A percentile compares a stretch with the other conserved stretches of the same genome.
Conservation (phyloP, 2,888 invertebrate genomes). For the Noctuana brunneofusca region DNA sequence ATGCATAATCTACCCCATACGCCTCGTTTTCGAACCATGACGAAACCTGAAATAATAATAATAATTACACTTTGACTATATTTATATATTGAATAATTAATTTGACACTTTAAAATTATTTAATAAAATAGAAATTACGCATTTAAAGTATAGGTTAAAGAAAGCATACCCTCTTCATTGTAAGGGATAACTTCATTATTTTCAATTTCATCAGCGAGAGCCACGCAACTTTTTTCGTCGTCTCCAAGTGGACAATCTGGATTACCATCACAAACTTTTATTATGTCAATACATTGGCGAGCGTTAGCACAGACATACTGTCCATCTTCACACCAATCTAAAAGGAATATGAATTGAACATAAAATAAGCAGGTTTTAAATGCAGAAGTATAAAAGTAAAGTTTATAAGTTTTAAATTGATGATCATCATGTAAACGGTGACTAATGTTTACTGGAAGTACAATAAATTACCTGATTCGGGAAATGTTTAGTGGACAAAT, state of each 20-base stretch:
- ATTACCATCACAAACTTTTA: conserved; percentile 87
- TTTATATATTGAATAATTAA: too few relatives aligned
- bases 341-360: conserved; percentile 32
- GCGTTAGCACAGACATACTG: conserved; percentile 90
- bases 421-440: too few relatives aligned
- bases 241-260: conserved; percentile 89
- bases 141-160: not conserved
- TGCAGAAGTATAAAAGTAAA: too few relatives aligned
- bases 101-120: too few relatives aligned
- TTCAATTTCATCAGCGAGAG: conserved; percentile 81
- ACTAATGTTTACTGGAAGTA: too few relatives aligned
- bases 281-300: conserved; percentile 85
- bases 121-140: too few relatives aligned
- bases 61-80: too few relatives aligned
- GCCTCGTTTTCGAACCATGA: conserved; percentile 89
- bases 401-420: too few relatives aligned
- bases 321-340: conserved; percentile 88
- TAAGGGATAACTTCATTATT: conserved; percentile 84
- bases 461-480: too few relatives aligned
- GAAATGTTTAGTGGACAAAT: too few relatives aligned
- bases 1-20: conserved; percentile 90
- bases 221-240: conserved; percentile 89
- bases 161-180: conserved; percentile 79
- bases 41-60: conserved; percentile 77
- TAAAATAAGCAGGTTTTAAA: too few relatives aligned